Conservation (phyloP, 2,797 vertebrate species). For the Anabas testudineus region DNA sequence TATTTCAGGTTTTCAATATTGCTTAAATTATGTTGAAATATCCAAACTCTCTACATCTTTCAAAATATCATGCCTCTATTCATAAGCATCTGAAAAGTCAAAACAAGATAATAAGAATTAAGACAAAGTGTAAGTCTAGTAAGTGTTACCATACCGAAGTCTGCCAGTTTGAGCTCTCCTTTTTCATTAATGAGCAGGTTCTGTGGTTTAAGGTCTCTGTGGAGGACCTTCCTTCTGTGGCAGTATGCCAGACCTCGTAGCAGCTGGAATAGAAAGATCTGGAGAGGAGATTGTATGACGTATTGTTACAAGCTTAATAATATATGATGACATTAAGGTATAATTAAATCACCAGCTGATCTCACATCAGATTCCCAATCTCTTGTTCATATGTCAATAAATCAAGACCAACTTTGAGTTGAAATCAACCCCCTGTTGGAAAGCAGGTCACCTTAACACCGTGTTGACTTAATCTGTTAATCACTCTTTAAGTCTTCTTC, state of each 20-base stretch:
- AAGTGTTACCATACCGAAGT: constrained; percentile 78
- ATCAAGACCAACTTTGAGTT: too few relatives aligned
- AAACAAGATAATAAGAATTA: not conserved
- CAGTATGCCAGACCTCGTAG: constrained; percentile 86
- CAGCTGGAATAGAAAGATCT: constrained; percentile 88
- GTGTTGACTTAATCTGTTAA: too few relatives aligned
- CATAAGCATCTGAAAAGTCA: not conserved
- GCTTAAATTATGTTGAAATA: not conserved
- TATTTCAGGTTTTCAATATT: not conserved
- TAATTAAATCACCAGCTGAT: not conserved
- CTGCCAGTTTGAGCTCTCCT: constrained; percentile 88
- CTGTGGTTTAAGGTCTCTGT: constrained; percentile 88
- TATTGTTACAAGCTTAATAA: not conserved
- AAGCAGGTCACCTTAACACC: too few relatives aligned
- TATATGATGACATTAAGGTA: not conserved
- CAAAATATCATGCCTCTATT: not conserved
- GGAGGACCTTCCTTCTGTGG: constrained; percentile 86
- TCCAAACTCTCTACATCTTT: not conserved
- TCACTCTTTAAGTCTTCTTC: too few relatives aligned
- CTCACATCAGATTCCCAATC: too few relatives aligned
- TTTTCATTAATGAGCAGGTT: constrained; percentile 87
- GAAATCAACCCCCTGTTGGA: too few relatives aligned
- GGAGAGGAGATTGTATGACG: not conserved
- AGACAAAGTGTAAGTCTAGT: not conserved
- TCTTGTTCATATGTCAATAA: not conserved